Base-by-base conservation (phyloP, 2,797 vertebrate species). In the Pogoniulus pusillus region DNA sequence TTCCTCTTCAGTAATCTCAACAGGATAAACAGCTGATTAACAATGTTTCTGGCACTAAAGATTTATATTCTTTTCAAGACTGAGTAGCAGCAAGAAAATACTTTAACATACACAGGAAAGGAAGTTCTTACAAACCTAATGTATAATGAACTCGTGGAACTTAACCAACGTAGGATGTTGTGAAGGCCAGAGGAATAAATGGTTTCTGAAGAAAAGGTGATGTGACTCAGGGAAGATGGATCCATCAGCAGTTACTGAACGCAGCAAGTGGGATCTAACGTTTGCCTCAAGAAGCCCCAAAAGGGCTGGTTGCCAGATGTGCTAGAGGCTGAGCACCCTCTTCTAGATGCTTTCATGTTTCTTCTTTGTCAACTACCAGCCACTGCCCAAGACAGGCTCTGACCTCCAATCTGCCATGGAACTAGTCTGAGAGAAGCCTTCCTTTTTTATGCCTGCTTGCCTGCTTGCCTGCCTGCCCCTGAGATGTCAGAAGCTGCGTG, bases 71-170 rank as follows among this genome's bases (percentile, higher is more conserved):
- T 54, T 89, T 82, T 66, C n/a, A 90, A 82, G 91, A 89, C 37
- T 4, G 10, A 83, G 54, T 59, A 95, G 89, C 87, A 94, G 93
- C 89, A 92, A 94, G 91, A 90, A 90, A 91, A 90, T 66, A 73
- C 37, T 82, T 82, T 80, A 85, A 62, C 26, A n/a, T 29, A 91
- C 10, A 66, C 22, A 39, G 63, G 47, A 63, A 85, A 72, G 87
- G 19, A 90, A 51, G 34, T 66, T 85, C n/a, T 83, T 57, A 26
- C 1, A 58, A 18, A n/a, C 18, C 9, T 13, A 29, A 74, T 20
- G 6, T 34, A 0, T 51, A 59, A 43, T 54, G 64, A 66, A 69
- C 30, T 22, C 54, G 53, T 54, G 53, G 69, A 69, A 78, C 65
- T 88, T 62, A 30, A n/a, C 29, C 62, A 82, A 29, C 41, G 65